Percentiles rank a stretch among this genome's conserved stretches.
Conservation (phyloP, 2,113 vertebrate genomes). For the Anser cygnoides region DNA sequence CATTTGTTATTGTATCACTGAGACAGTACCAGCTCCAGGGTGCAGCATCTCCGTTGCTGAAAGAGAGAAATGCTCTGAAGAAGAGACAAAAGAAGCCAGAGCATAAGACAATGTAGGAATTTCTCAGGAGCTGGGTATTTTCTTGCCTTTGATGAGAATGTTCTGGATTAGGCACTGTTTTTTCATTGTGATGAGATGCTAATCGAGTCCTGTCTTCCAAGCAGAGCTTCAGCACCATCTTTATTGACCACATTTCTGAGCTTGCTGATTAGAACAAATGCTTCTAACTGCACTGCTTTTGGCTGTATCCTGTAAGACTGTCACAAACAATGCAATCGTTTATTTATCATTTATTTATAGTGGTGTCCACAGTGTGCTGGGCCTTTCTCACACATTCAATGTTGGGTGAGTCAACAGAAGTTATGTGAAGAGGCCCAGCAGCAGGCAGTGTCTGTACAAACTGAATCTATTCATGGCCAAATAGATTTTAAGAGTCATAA, state of each 20-base stretch:
- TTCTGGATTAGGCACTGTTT: not conserved
- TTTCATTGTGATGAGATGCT: not conserved
- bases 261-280: not conserved
- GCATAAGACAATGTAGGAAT: not conserved
- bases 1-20: not conserved
- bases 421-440: not conserved
- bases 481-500: constrained; percentile 55
- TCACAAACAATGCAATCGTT: not conserved
- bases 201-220: not conserved
- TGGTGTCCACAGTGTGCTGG: not conserved
- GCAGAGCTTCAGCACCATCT: not conserved
- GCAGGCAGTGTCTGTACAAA: constrained; percentile 21
- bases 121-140: not conserved
- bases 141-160: not conserved
- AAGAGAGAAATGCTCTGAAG: not conserved
- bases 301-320: not conserved
- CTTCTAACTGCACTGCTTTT: not conserved
- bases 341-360: constrained; percentile 1
- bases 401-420: not conserved
- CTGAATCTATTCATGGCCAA: constrained; percentile 20
- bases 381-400: not conserved
- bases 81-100: not conserved
- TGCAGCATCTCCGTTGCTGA: not conserved
- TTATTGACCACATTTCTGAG: not conserved
- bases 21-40: not conserved